Percentiles rank a stretch among this genome's conserved stretches.
Conservation (phyloP, 2,113 vertebrate genomes). For the Ceyx melanurus region DNA sequence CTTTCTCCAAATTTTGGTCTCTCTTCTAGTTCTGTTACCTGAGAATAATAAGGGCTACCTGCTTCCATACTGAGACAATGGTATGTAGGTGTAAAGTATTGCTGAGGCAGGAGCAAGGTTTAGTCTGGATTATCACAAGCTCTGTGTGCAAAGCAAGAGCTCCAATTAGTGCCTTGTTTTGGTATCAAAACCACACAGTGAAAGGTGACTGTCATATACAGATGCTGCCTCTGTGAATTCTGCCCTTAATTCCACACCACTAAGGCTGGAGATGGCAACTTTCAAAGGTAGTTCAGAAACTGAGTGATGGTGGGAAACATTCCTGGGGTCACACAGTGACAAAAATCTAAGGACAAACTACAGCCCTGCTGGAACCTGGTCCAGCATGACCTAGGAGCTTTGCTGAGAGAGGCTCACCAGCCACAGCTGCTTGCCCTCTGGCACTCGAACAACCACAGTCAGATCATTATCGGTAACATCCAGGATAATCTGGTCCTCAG, state of each 20-base stretch:
- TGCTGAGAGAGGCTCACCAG: constrained; percentile 78
- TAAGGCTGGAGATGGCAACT: neutral
- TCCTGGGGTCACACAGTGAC: rapidly evolving
- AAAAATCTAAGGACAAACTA: neutral
- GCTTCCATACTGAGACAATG: neutral
- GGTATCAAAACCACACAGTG: neutral
- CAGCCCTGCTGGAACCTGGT: neutral
- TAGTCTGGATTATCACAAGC: neutral
- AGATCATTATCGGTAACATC: constrained; percentile 89
- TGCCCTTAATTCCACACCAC: neutral
- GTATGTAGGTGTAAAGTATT: neutral
- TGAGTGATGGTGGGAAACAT: neutral
- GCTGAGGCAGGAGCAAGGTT: neutral
- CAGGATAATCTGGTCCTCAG: constrained; percentile 86
- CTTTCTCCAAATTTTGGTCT: neutral
- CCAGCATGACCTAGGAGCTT: neutral
- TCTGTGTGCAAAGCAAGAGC: neutral
- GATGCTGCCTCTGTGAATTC: neutral
- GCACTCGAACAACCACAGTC: constrained; percentile 86
- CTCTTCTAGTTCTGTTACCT: neutral
- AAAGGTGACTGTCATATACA: neutral
- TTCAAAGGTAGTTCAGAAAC: neutral
- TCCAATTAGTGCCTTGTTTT: neutral
- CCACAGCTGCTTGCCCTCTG: constrained; percentile 87
- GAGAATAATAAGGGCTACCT: neutral